phyloP scores from a whole-genome alignment of 2,113 vertebrate species.

The Gobio gobio region DNA sequence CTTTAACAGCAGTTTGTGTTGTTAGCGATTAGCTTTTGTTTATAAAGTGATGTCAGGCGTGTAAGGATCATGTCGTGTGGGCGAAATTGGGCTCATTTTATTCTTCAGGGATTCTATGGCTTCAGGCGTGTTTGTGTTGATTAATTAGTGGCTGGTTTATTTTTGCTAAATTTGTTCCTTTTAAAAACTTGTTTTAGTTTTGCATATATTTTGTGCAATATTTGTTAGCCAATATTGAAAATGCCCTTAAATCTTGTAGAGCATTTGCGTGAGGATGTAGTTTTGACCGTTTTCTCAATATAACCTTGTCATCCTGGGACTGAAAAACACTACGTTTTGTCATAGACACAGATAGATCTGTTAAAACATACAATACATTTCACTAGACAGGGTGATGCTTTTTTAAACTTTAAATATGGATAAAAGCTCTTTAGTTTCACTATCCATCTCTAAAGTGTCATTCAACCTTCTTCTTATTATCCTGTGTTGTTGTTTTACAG shows the following conservation, averaged over 20 bases:
- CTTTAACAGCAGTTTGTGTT: not conserved
- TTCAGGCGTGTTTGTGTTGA: not conserved
- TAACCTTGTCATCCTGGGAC: not conserved
- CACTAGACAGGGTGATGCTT: not conserved
- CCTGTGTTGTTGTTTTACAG: constrained; percentile 64
- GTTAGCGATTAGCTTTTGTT: not conserved
- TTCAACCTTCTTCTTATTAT: not conserved
- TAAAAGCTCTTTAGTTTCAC: not conserved
- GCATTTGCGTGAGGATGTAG: not conserved
- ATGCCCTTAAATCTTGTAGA: not conserved
- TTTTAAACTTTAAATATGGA: not conserved
- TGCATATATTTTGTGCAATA: not conserved
- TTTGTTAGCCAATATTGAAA: not conserved
- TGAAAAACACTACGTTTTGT: not conserved
- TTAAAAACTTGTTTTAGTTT: not conserved
- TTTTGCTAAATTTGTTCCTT: not conserved
- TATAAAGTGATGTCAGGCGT: not conserved
- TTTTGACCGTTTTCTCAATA: not conserved
- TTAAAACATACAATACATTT: not conserved
- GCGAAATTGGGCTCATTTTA: constrained; percentile 10
- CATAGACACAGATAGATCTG: not conserved
- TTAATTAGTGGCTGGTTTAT: not conserved
- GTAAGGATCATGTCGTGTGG: not conserved
- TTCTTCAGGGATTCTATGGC: not conserved
- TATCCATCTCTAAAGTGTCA: constrained; percentile 18